Evolutionary conservation across 2,113 vertebrate genomes (phyloP), one percentile per base, ranked within the genome.

Genomic region (Kobus ellipsiprymnus): DNA sequence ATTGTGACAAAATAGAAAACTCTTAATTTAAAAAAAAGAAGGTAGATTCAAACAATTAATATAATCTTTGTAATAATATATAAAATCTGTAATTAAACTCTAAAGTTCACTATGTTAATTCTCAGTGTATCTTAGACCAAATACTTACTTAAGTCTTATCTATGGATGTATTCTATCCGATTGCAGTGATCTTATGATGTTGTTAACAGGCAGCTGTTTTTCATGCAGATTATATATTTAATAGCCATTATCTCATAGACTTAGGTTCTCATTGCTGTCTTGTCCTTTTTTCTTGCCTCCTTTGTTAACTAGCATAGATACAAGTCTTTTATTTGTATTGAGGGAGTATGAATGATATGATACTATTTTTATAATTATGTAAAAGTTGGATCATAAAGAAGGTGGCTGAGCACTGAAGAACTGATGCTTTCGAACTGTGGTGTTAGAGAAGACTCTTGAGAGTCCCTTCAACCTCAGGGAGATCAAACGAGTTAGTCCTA

Each of bases 1-100:
- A 87, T 84, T 88, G 27, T 6, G 94, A 27, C 55, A 33, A 94
- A 62, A 94, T 10, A 67, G 30, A 83, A 92, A 91, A 92, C 29
- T 89, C n/a, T 80, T 46, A n/a, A 30, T 36, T 94, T 30, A 1
- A 30, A 67, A 90, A 93, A 81, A 92, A 83, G 46, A 92, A 86
- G 46, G 21, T 85, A 82, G 14, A 85, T 90, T 92, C 13, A 94
- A 52, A 57, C 27, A 89, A 23, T 23, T 57, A 57, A 46, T 91
- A 52, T 8, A 50, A 77, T 4, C 30, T 97, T 71, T 83, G 16
- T 89, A 84, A 83, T 4, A 84, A n/a, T 64, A 40, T 86, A 36
- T 88, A 84, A 94, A 90, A 80, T 84, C 67, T 94, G 0, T 46
- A 88, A 59, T 59, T 93, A 92, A 96, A 82, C n/a, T 96, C 71